Percentiles rank a stretch among this genome's conserved stretches.
These are phyloP conservation scores for Zapus hudsonius DNA, from an alignment of 2,113 vertebrate species.

Conservation along the genomic window DNA sequence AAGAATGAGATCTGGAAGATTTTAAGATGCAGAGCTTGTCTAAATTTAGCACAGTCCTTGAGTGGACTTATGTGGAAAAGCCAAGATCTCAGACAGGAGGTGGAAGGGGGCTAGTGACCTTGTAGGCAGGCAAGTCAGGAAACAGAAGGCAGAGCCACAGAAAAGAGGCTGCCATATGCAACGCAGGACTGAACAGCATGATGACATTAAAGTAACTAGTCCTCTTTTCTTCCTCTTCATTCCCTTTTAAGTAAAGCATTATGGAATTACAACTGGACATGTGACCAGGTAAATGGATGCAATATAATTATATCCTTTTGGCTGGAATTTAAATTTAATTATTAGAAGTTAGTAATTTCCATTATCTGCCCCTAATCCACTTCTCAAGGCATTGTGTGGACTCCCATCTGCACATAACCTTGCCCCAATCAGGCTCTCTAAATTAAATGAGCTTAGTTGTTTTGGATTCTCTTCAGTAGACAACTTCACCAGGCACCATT, in stretches of 20 bases:
- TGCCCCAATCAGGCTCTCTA: neutral
- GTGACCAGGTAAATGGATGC: slow-evolving; percentile 40
- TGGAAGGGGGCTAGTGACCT: neutral
- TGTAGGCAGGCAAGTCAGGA: neutral
- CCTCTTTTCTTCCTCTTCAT: neutral
- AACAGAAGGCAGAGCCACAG: neutral
- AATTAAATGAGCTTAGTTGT: slow-evolving; percentile 52
- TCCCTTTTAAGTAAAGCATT: slow-evolving; percentile 36
- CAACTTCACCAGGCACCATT: neutral
- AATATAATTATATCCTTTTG: slow-evolving; percentile 65
- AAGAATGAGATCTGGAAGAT: neutral
- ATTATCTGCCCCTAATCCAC: slow-evolving; percentile 25
- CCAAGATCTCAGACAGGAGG: neutral
- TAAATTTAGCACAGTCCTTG: neutral
- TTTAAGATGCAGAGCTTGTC: neutral
- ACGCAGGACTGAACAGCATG: neutral
- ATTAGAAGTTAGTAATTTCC: slow-evolving; percentile 61
- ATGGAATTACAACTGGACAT: slow-evolving; percentile 3
- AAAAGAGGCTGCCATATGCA: neutral
- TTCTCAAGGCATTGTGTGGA: neutral
- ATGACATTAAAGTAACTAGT: slow-evolving; percentile 17
- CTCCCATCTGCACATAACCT: neutral
- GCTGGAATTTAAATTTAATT: slow-evolving; percentile 41
- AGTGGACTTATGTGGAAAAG: neutral
- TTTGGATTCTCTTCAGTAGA: neutral